Evolutionary conservation across 1,140 invertebrate species (phyloP).

Genomic region (Drosophila melanica): DNA sequence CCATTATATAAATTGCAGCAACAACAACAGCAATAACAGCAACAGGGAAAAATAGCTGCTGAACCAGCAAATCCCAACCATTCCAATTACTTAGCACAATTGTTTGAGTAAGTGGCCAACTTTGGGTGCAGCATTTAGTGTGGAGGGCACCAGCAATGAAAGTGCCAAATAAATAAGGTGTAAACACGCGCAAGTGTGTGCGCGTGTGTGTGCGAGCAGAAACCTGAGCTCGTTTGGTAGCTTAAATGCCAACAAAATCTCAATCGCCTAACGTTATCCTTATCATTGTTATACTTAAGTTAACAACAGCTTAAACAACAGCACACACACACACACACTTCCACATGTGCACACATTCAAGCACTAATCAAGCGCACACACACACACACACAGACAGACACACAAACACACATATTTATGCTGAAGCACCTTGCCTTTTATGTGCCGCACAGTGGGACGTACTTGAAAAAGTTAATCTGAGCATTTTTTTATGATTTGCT

Average conservation of each 20-base stretch:
- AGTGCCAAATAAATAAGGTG: slow-evolving; percentile 75
- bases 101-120: slow-evolving; percentile 62
- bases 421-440: slow-evolving; percentile 36
- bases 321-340: slow-evolving; percentile 4
- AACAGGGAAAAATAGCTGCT: slow-evolving; percentile 3
- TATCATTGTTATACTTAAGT: slow-evolving; percentile 82
- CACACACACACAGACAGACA: slow-evolving; percentile 18
- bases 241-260: slow-evolving; percentile 58
- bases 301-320: slow-evolving; percentile 77
- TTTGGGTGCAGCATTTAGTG: slow-evolving; percentile 2
- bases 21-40: slow-evolving; percentile 1
- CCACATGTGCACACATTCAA: slow-evolving; percentile 22
- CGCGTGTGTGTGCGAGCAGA: slow-evolving; percentile 1
- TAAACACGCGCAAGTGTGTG: slow-evolving; percentile 50
- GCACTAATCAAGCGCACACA: slow-evolving; percentile 64
- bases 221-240: slow-evolving; percentile 37
- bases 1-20: slow-evolving; percentile 29
- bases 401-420: slow-evolving; percentile 13
- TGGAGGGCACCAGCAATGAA: slow-evolving; percentile 22
- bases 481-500: neutral
- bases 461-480: neutral
- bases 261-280: slow-evolving; percentile 73
- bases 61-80: slow-evolving; percentile 41
- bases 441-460: slow-evolving; percentile 46
- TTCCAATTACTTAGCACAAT: slow-evolving; percentile 76